Evolutionary conservation across 2,888 invertebrate genomes (phyloP).

Genomic region (Oligia fasciuncula): DNA sequence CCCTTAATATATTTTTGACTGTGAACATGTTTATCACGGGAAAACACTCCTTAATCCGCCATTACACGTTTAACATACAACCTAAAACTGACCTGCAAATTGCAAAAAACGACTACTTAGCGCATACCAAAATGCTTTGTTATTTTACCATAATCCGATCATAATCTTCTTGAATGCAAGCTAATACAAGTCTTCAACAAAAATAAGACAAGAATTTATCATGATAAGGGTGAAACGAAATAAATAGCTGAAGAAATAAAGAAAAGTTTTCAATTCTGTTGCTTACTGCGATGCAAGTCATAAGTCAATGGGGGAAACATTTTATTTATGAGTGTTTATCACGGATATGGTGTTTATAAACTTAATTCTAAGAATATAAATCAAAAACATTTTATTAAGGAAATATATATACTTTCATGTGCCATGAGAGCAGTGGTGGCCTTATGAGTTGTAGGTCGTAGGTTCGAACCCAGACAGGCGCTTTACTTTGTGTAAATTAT

Average conservation of each 20-base stretch:
- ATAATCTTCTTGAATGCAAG: neutral
- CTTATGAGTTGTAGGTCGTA: too few species aligned
- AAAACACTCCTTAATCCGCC: too few species aligned
- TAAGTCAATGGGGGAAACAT: constrained; percentile 23
- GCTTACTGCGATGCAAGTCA: constrained; percentile 26
- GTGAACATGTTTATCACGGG: too few species aligned
- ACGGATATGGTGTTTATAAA: constrained; percentile 27
- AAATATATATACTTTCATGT: neutral
- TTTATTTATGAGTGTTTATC: constrained; percentile 50
- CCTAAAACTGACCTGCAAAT: too few species aligned
- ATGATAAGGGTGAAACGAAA: neutral
- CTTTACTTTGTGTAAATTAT: too few species aligned
- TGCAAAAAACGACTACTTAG: too few species aligned
- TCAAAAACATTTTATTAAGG: neutral
- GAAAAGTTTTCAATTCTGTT: constrained; percentile 38
- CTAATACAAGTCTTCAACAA: neutral
- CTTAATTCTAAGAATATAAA: neutral
- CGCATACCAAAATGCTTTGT: neutral
- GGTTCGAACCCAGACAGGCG: too few species aligned
- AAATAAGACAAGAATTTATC: neutral
- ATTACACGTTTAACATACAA: too few species aligned
- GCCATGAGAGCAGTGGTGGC: too few species aligned
- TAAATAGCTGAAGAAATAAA: constrained; percentile 24
- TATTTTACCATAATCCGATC: neutral
- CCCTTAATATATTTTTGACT: too few species aligned